Evolutionary conservation across 2,113 vertebrate species (phyloP), one percentile per base, ranked within the genome.

Genomic region (Podarcis raffonei): DNA sequence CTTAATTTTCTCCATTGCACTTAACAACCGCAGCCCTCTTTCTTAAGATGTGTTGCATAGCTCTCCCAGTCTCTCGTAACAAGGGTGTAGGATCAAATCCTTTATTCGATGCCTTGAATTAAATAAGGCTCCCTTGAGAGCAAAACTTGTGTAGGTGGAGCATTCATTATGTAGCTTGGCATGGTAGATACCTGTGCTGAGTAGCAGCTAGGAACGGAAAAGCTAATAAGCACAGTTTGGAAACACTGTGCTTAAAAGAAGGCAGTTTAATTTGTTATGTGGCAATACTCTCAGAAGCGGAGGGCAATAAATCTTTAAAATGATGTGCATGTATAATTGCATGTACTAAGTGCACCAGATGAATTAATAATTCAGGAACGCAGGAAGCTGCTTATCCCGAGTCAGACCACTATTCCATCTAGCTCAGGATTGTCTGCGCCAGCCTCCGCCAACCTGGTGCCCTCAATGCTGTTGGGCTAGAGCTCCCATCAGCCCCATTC

Each of bases 31-130:
- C 23, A 42, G 80, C 42, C 32, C 22, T n/a, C 53, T 84, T 74
- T 57, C 9, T 74, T 74, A n/a, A 30, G 2, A 6, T 59, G 30
- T 81, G 42, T 72, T 62, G 20, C 37, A 20, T 20, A 74, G 53
- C 27, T 83, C 27, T 30, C 30, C 32, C 20, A 35, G 12, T 88
- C 9, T 75, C 37, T 62, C n/a, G 35, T 83, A 66, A 53, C 7
- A 65, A 39, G 25, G 71, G 59, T 66, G 32, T 35, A 48, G 30
- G 25, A 72, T 57, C 48, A 81, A 59, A 81, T 57, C 32, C 20
- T n/a, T 86, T 85, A 42, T 75, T 85, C 39, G 69, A 65, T 37
- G 16, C 35, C 84, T 42, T 77, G 84, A 77, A 86, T 87, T 48
- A 35, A 80, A 71, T 71, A 65, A 83, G 53, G 18, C 69, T 69